Evolutionary conservation across 2,888 invertebrate species (phyloP).

Genomic region (Luperina testacea): DNA sequence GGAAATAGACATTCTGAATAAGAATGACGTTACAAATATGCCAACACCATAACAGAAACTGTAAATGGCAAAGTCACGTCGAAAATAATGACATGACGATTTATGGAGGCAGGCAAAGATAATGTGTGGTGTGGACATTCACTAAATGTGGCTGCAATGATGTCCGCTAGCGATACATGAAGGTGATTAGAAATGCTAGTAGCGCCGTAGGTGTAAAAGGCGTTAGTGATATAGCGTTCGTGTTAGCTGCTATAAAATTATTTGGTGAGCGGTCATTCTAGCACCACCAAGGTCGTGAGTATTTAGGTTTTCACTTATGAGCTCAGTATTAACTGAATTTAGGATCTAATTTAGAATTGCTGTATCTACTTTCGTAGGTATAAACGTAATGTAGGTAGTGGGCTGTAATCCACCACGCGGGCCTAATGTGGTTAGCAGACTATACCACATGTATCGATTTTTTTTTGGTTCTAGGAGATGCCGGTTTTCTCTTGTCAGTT

Average conservation of each 20-base stretch:
- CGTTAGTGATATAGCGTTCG: constrained; percentile 3
- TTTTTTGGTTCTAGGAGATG: neutral
- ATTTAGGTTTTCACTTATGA: constrained; percentile 26
- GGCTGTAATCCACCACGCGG: neutral
- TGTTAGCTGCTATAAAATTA: constrained; percentile 9
- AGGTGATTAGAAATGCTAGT: constrained; percentile 37
- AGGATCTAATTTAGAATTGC: neutral
- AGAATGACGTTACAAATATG: neutral
- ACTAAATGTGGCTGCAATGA: constrained; percentile 3
- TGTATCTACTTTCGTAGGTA: neutral
- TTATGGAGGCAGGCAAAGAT: constrained; percentile 11
- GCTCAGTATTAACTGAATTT: constrained; percentile 14
- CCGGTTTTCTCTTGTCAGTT: neutral
- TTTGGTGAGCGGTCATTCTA: constrained; percentile 28
- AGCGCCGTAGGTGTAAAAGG: constrained; percentile 18
- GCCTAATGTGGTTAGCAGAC: neutral
- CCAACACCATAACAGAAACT: neutral
- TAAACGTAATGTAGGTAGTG: neutral
- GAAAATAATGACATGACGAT: neutral
- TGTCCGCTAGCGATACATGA: constrained; percentile 1
- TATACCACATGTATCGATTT: neutral
- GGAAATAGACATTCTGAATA: neutral
- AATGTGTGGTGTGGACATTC: constrained; percentile 18
- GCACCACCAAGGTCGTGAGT: constrained; percentile 19
- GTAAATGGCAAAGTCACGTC: constrained; percentile 2